Evolutionary conservation across 1,140 invertebrate species (phyloP).

Genomic region (Conus betulinus): DNA sequence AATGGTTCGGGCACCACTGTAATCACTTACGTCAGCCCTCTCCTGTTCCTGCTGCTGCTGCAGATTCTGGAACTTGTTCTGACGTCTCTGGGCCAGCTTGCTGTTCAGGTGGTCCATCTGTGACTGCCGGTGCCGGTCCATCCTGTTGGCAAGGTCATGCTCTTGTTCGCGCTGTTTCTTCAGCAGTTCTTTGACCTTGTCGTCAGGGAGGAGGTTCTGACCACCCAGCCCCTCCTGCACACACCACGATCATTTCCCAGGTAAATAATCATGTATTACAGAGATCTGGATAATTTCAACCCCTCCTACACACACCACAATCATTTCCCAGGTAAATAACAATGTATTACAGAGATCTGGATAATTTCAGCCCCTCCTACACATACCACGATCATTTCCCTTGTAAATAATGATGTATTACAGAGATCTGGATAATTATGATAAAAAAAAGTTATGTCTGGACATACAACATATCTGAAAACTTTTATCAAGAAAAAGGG

Average conservation of each 20-base stretch:
- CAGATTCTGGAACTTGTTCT: constrained; percentile 56
- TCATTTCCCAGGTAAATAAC: background rate
- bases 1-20: too few species aligned
- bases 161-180: constrained; percentile 61
- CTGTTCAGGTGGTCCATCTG: constrained; percentile 58
- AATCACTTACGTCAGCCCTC: constrained; percentile 58
- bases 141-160: constrained; percentile 44
- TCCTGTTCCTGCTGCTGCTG: constrained; percentile 65
- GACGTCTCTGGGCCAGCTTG: constrained; percentile 56
- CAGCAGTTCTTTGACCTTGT: constrained; percentile 57
- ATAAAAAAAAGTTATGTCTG: too few species aligned
- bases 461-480: too few species aligned
- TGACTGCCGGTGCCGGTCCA: constrained; percentile 51
- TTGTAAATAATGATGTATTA: background rate
- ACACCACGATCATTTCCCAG: background rate
- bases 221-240: constrained; percentile 59
- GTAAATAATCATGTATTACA: background rate
- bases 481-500: too few species aligned
- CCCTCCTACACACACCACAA: constrained; percentile 52
- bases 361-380: constrained; percentile 56
- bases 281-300: constrained; percentile 34
- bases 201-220: constrained; percentile 58
- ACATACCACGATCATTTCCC: background rate
- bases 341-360: background rate
- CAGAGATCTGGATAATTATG: background rate